These are phyloP conservation scores for Pampusana beccarii DNA, from an alignment of 2,113 vertebrate genomes.

Conservation along the genomic window DNA sequence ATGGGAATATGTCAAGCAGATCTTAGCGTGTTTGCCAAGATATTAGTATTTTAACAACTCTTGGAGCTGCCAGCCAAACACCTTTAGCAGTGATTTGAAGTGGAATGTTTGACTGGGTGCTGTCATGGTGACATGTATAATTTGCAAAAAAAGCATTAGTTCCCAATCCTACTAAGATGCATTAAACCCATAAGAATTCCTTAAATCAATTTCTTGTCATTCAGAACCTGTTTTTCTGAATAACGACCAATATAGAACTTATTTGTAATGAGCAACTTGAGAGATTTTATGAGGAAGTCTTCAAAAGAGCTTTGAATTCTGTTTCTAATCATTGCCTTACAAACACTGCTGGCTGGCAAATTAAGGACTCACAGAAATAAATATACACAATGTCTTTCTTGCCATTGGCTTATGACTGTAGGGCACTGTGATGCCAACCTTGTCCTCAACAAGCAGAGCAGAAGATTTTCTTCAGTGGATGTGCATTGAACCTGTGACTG, in stretches of 20 bases:
- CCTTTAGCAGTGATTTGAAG: background rate
- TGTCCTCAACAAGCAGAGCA: background rate
- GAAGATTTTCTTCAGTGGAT: background rate
- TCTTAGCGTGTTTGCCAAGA: background rate
- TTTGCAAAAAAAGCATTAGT: background rate
- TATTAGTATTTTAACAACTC: background rate
- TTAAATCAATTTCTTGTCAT: background rate
- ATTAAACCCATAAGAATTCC: background rate
- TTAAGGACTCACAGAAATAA: background rate
- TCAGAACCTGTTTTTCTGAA: background rate
- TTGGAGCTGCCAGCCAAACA: background rate
- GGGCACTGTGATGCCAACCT: background rate
- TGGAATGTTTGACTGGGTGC: background rate
- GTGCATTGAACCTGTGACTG: background rate
- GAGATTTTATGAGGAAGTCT: background rate
- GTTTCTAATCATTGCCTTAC: background rate
- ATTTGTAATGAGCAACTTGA: background rate
- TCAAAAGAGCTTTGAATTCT: background rate
- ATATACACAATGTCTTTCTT: background rate
- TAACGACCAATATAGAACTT: background rate
- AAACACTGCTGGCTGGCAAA: background rate
- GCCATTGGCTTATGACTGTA: background rate
- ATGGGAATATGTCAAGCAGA: background rate
- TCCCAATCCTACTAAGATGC: background rate
- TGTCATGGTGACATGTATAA: background rate